Conservation (phyloP, 2,797 vertebrate genomes). For the Ptychobarbus kaznakovi region DNA sequence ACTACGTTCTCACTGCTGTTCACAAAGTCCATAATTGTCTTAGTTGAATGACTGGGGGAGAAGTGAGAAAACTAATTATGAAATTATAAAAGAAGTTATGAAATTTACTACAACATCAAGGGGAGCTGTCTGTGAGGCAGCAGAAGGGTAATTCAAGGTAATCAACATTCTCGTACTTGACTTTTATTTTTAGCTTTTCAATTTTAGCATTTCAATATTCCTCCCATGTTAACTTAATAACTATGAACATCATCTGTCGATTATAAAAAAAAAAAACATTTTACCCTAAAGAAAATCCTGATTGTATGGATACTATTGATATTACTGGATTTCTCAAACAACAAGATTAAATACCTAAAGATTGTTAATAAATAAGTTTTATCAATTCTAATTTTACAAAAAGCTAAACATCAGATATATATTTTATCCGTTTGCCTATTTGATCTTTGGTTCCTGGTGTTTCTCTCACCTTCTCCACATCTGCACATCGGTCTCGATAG, state of each 20-base stretch:
- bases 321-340: neutral
- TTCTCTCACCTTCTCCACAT: slow-evolving; percentile 95
- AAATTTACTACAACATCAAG: neutral
- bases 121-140: neutral
- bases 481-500: slow-evolving; percentile 97
- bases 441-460: neutral
- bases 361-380: neutral
- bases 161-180: neutral
- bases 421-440: neutral
- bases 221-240: neutral
- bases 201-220: neutral
- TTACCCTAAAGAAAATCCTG: neutral
- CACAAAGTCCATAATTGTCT: slow-evolving; percentile 97
- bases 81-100: neutral
- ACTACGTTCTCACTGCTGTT: slow-evolving; percentile 97
- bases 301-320: neutral
- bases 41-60: slow-evolving; percentile 90
- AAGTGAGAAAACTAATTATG: neutral
- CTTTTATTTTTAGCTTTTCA: neutral
- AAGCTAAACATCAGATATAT: neutral
- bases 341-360: neutral
- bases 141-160: neutral
- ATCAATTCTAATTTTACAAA: neutral
- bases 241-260: neutral
- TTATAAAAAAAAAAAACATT: neutral